Conservation (phyloP, 2,888 invertebrate species). For the Cataglyphis cursor region DNA sequence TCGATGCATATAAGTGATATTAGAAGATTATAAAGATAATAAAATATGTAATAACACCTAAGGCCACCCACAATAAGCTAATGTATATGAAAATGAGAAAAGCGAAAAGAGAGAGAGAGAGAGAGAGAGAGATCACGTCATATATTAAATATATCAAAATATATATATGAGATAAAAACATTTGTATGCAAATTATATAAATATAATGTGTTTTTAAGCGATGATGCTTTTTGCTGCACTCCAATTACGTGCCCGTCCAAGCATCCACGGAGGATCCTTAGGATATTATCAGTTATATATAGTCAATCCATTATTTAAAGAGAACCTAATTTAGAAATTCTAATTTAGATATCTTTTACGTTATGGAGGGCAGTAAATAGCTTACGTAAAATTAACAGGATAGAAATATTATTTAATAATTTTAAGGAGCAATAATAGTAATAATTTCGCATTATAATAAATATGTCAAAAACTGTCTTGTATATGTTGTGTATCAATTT, state of each 20-base stretch:
- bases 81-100: conserved; percentile 69
- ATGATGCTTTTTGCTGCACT: conserved; percentile 80
- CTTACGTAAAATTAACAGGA: conserved; percentile 69
- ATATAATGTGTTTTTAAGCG: conserved; percentile 78
- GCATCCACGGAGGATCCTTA: conserved; percentile 74
- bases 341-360: conserved; percentile 69
- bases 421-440: conserved; percentile 85
- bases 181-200: conserved; percentile 79
- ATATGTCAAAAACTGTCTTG: conserved; percentile 83
- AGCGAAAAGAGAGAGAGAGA: conserved; percentile 47
- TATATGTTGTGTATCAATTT: conserved; percentile 78
- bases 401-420: conserved; percentile 85
- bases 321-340: conserved; percentile 83
- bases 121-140: conserved; percentile 54
- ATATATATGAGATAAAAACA: conserved; percentile 62
- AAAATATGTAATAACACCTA: conserved; percentile 60
- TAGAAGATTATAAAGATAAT: conserved; percentile 65
- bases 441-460: conserved; percentile 86
- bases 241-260: conserved; percentile 77
- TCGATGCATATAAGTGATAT: conserved; percentile 62
- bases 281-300: conserved; percentile 59
- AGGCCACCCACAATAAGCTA: conserved; percentile 65
- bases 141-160: conserved; percentile 56
- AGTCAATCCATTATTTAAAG: conserved; percentile 62
- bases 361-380: conserved; percentile 81